Evolutionary conservation across 2,888 invertebrate species (phyloP), one percentile per base, ranked within the genome.

Genomic region (Torymus aiolomorphi): DNA sequence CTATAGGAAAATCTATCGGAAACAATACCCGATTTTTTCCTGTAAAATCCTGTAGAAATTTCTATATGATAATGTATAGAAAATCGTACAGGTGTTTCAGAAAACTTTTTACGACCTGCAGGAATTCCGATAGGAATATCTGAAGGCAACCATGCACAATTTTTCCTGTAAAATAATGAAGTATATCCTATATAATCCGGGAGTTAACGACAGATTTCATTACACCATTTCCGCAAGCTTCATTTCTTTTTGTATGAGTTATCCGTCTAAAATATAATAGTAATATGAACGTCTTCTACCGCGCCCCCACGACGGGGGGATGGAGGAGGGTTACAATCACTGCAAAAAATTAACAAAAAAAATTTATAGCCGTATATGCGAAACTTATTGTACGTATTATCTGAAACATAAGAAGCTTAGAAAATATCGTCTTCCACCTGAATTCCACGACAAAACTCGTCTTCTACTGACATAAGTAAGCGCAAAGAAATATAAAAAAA

Each of bases 141-240:
- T n/a, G n/a, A n/a, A n/a, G n/a, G n/a, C n/a, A n/a, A n/a, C n/a
- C 14, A 56, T 0, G 14, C 8, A 2, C 70, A 62, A 51, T 57
- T 13, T 42, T 65, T 62, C 56, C 5, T 56, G 24, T 66, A 72
- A 76, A 18, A 76, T 8, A 66, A 51, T n/a, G n/a, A n/a, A n/a
- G n/a, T n/a, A n/a, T n/a, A n/a, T n/a, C n/a, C n/a, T n/a, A 54
- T 52, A 52, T 13, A 52, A 14, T 52, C 52, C 52, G 52, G 52
- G 52, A 52, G 52, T 52, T 52, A 52, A 52, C 52, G 52, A 52
- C 52, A 52, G 52, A 52, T 13, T 13, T 52, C 14, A 13, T 14
- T 5, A 4, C 13, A 14, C 14, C 52, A 52, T 52, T 54, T 54
- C 0, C 54, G 0, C 54, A 54, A 54, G 11, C 11, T 11, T 54